Base-by-base conservation (phyloP, 2,113 vertebrate genomes). In the Nettapus auritus region DNA sequence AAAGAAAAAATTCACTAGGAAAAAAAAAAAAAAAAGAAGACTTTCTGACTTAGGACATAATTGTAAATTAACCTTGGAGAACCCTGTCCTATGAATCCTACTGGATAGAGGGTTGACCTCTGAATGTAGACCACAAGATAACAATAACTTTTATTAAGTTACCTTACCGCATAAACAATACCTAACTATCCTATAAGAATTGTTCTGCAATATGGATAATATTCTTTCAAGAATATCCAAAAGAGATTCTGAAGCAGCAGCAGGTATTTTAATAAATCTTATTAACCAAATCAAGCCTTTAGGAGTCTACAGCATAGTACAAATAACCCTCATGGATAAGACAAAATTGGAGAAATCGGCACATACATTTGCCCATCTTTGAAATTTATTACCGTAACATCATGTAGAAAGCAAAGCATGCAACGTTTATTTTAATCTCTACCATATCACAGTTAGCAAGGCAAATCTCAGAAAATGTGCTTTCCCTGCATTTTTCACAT, bases 401-500 rank as follows among this genome's bases (percentile, higher is more conserved):
- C 25, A 82, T 53, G 48, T 44, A 76, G 67, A 86, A 86, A 93
- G 87, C 83, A 80, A 33, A 59, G 33, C 6, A 86, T 48, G 83
- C 74, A 86, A 87, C 73, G 52, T 79, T 93, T 66, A 77, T 73
- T 92, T 92, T 92, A 36, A 92, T 91, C 91, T 87, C 90, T 50
- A 86, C 73, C 55, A 10, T 69, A 87, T 77, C 73, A 40, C 17
- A 73, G 89, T 90, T 57, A 91, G 80, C 60, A 60, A 89, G 52
- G 59, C 46, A 88, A 85, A 89, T 82, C 68, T 66, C 80, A 91
- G 83, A 84, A 93, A 96, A 95, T 85, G 63, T 94, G 88, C 67
- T 85, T 91, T 92, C 19, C 22, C 80, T 91, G 62, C 79, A 82
- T 87, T 93, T 93, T 90, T 76, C 53, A 63, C 22, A 20, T 42